Percentiles rank a stretch among this genome's conserved stretches.
phyloP scores from a whole-genome alignment of 2,888 invertebrate species.

The Phyllotreta cruciferae region DNA sequence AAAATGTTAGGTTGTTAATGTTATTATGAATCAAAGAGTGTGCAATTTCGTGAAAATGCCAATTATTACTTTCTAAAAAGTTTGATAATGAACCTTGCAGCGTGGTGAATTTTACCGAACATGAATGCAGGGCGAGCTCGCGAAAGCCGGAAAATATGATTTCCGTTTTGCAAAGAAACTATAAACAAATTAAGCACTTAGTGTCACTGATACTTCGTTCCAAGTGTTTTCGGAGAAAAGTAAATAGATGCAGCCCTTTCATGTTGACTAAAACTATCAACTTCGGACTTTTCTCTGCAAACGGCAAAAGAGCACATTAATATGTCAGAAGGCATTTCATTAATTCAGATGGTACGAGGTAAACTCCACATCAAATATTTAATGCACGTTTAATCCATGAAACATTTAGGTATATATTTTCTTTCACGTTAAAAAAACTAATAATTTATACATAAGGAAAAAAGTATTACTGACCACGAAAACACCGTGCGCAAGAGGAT shows the following conservation, averaged over 20 bases:
- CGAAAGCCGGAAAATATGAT: constrained; percentile 9
- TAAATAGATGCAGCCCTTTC: constrained; percentile 8
- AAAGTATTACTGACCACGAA: no score
- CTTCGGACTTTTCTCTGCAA: neutral
- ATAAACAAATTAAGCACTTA: constrained; percentile 9
- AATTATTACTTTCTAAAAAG: neutral
- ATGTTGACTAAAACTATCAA: constrained; percentile 6
- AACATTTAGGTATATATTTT: no score
- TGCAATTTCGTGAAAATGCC: no score
- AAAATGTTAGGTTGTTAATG: no score
- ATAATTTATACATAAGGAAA: no score
- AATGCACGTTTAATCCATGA: no score
- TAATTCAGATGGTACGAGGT: no score
- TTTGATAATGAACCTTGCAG: neutral
- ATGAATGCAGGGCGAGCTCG: neutral
- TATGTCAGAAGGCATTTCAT: neutral
- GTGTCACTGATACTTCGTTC: constrained; percentile 1
- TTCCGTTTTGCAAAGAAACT: constrained; percentile 12
- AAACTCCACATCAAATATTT: no score
- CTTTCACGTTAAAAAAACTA: no score
- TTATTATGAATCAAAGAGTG: no score
- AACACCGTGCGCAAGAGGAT: no score
- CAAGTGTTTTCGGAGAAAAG: constrained; percentile 6
- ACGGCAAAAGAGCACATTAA: neutral
- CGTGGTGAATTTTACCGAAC: neutral